Evolutionary conservation across 2,888 invertebrate species (phyloP).

Genomic region (Tenthredo notha): DNA sequence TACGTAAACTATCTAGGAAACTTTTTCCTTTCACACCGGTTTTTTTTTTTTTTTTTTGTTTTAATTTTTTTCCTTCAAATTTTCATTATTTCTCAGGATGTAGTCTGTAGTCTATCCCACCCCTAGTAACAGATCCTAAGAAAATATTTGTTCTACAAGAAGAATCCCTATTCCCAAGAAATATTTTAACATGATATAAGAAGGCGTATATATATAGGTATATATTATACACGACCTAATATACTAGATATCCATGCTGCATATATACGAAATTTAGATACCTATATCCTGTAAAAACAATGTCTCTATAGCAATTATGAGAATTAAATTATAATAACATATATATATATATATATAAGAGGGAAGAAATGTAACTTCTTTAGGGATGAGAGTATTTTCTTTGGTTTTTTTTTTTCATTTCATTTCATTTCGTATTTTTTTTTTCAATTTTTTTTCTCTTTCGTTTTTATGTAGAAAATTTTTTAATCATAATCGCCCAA

Average conservation of each 20-base stretch:
- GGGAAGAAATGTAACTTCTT: not conserved
- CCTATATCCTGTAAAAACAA: conserved; percentile 32
- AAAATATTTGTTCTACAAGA: conserved; percentile 29
- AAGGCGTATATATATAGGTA: not conserved
- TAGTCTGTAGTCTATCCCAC: conserved; percentile 8
- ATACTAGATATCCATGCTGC: not conserved
- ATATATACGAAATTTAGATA: not conserved
- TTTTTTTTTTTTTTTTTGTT: not conserved
- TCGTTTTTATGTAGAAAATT: not conserved
- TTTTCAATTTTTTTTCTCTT: not conserved
- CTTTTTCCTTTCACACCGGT: not conserved
- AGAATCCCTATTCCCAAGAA: conserved; percentile 20
- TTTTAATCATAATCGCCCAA: not conserved
- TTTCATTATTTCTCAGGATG: conserved; percentile 25
- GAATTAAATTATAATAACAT: not conserved
- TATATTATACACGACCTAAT: too few relatives aligned
- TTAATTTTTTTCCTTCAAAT: not conserved
- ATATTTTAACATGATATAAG: not conserved
- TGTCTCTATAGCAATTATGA: not conserved
- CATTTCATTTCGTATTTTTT: not conserved
- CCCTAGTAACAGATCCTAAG: conserved; percentile 37
- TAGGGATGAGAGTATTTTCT: not conserved
- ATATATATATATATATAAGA: not conserved
- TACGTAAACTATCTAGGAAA: not conserved
- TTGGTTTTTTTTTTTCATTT: not conserved